A percentile compares a stretch with the other conserved stretches of the same genome.
phyloP scores from a whole-genome alignment of 2,113 vertebrate species.

The Platycercus adscitus region DNA sequence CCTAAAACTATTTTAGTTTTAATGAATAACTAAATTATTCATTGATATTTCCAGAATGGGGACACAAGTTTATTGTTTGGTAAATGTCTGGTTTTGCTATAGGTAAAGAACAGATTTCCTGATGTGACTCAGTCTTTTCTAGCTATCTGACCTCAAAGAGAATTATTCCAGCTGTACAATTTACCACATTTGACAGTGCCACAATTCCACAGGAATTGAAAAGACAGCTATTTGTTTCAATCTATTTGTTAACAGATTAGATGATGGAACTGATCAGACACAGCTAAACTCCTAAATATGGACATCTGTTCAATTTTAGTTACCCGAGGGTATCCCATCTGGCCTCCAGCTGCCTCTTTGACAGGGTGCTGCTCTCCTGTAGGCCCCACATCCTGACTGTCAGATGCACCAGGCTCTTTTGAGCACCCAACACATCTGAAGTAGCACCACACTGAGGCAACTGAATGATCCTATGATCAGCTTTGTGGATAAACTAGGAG shows the following conservation, averaged over 20 bases:
- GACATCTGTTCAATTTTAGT: conserved; percentile 8
- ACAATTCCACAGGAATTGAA: not conserved
- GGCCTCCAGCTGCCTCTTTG: not conserved
- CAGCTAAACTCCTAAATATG: not conserved
- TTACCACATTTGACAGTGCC: not conserved
- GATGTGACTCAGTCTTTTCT: not conserved
- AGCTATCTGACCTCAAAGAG: not conserved
- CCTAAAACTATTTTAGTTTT: not conserved
- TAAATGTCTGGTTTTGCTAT: not conserved
- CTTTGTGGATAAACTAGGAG: not conserved
- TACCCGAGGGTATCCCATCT: not conserved
- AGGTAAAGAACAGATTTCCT: not conserved
- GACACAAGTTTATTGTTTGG: not conserved
- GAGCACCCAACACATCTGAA: not conserved
- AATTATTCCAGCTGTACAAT: not conserved
- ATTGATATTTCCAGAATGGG: not conserved
- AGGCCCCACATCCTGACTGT: not conserved
- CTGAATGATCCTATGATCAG: not conserved
- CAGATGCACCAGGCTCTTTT: not conserved
- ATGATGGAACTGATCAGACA: not conserved
- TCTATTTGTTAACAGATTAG: conserved; percentile 17
- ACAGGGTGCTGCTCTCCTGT: not conserved
- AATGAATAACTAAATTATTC: not conserved
- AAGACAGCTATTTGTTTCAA: conserved; percentile 23
- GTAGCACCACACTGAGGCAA: not conserved